A percentile compares a stretch with the other conserved stretches of the same genome.
phyloP scores from a whole-genome alignment of 1,140 invertebrate species.

The Lasioglossum baleicum region DNA sequence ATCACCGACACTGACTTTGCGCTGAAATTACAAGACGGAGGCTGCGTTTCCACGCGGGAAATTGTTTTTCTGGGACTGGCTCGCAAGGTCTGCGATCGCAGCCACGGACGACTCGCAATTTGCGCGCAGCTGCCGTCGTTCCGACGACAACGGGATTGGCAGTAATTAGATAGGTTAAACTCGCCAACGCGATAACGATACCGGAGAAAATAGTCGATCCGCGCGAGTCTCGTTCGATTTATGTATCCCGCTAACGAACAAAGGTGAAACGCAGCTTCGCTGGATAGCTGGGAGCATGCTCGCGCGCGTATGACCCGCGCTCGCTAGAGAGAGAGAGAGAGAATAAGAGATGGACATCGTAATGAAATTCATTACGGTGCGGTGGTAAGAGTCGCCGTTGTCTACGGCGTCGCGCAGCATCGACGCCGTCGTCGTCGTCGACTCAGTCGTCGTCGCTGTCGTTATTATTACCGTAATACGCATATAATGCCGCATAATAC shows the following conservation, averaged over 20 bases:
- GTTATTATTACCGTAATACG: constrained; percentile 71
- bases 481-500: constrained; percentile 63
- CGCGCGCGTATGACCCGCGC: not conserved
- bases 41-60: no score
- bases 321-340: constrained; percentile 27
- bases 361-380: constrained; percentile 72
- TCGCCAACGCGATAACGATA: constrained; percentile 75
- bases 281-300: not conserved
- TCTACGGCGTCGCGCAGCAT: not conserved
- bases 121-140: constrained; percentile 30
- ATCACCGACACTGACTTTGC: no score
- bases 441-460: constrained; percentile 57
- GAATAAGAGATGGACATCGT: constrained; percentile 37
- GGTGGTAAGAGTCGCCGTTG: constrained; percentile 37
- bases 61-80: no score
- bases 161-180: constrained; percentile 78
- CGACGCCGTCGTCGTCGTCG: constrained; percentile 14
- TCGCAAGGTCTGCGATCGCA: no score
- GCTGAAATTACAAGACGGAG: no score
- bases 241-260: not conserved
- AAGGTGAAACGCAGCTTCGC: not conserved
- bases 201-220: constrained; percentile 66
- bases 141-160: constrained; percentile 61
- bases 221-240: not conserved
- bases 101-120: not conserved